A percentile compares a stretch with the other conserved stretches of the same genome.
Conservation (phyloP, 2,113 vertebrate species). For the Ia io region DNA sequence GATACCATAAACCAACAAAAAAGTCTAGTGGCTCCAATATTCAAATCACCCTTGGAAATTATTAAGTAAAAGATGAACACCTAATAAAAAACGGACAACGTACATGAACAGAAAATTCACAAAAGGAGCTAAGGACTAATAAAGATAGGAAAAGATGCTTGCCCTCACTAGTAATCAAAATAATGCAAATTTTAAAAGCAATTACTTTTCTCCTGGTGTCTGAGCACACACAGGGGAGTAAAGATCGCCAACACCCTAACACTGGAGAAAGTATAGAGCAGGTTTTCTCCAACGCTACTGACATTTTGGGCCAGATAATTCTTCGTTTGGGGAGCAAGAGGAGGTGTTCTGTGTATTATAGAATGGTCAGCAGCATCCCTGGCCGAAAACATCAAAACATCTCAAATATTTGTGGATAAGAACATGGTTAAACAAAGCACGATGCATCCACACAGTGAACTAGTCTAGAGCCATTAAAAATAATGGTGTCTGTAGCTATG, state of each 20-base stretch:
- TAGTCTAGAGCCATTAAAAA: background rate
- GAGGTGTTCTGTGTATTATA: background rate
- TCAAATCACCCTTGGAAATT: slow-evolving; percentile 29
- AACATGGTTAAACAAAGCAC: background rate
- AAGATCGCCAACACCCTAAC: background rate
- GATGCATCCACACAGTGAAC: background rate
- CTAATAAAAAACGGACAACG: background rate
- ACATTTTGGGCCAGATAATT: background rate
- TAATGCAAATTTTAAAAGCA: background rate
- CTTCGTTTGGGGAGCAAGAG: background rate
- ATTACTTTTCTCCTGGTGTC: background rate
- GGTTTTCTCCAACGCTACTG: background rate
- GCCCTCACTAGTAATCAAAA: slow-evolving; percentile 9
- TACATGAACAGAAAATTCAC: background rate
- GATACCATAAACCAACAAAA: background rate
- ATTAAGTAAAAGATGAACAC: background rate
- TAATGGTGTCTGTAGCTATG: background rate
- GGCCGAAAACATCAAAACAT: background rate
- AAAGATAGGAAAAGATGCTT: background rate
- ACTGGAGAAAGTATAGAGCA: background rate
- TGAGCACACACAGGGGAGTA: background rate
- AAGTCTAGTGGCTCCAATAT: background rate
- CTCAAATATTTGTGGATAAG: slow-evolving; percentile 5
- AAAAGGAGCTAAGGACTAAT: slow-evolving; percentile 2
- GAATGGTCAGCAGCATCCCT: background rate